Evolutionary conservation across 2,888 invertebrate genomes (phyloP).

Genomic region (Acanthococcus lagerstroemiae): DNA sequence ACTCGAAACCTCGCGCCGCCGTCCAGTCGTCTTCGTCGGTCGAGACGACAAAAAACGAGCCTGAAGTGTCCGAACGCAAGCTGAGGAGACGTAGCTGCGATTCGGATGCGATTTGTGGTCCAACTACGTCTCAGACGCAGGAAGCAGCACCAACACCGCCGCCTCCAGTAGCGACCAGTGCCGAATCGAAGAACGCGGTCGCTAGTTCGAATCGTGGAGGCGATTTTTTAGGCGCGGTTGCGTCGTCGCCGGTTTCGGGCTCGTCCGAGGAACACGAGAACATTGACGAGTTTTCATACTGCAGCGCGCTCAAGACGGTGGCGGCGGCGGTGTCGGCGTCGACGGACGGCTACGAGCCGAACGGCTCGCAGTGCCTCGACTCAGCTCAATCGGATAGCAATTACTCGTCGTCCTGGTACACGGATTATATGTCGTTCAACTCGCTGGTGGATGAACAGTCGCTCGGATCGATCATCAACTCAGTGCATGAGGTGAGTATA

Average conservation of each 20-base stretch:
- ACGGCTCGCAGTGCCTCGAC: background rate
- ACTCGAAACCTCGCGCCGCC: background rate
- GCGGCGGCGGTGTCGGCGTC: no score
- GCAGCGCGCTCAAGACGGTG: no score
- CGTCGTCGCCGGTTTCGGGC: background rate
- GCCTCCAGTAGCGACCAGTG: no score
- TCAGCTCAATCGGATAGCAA: no score
- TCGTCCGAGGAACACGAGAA: background rate
- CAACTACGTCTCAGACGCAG: background rate
- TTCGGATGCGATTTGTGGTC: background rate
- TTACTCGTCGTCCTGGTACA: no score
- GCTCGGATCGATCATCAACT: slow-evolving; percentile 7
- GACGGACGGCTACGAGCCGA: background rate
- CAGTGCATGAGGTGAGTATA: slow-evolving; percentile 16
- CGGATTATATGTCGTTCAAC: no score
- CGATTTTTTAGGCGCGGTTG: background rate
- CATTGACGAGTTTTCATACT: background rate
- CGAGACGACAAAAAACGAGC: background rate
- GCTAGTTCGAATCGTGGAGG: background rate
- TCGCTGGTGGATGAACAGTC: no score
- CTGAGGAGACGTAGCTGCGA: background rate
- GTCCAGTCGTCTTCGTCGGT: background rate
- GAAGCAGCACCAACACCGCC: no score
- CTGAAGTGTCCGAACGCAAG: background rate
- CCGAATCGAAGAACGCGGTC: background rate